Conservation (phyloP, 2,113 vertebrate species). For the Lagenorhynchus albirostris region DNA sequence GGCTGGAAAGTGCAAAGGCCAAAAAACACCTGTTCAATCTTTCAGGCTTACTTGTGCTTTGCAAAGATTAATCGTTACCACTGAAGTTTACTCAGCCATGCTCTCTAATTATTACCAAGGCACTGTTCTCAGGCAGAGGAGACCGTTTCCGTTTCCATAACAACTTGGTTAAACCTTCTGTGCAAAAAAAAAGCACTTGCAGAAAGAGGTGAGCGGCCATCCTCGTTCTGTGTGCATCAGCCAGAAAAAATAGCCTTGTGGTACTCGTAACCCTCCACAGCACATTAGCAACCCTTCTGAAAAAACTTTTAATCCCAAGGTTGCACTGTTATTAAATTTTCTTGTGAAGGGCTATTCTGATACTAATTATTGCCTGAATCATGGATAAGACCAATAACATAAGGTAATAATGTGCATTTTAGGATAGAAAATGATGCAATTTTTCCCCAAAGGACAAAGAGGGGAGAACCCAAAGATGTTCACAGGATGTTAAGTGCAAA, state of each 20-base stretch:
- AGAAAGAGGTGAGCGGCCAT: slow-evolving; percentile 47
- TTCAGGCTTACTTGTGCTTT: slow-evolving; percentile 31
- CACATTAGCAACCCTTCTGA: slow-evolving; percentile 56
- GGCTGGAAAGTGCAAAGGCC: slow-evolving; percentile 51
- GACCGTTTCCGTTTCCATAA: slow-evolving; percentile 72
- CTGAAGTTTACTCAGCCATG: slow-evolving; percentile 62
- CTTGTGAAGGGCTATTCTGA: slow-evolving; percentile 50
- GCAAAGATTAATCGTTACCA: slow-evolving; percentile 48
- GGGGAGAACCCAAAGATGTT: not conserved
- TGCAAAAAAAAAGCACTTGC: not conserved
- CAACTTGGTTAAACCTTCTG: slow-evolving; percentile 61
- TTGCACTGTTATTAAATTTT: slow-evolving; percentile 32
- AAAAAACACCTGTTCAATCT: slow-evolving; percentile 56
- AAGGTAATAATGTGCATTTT: slow-evolving; percentile 45
- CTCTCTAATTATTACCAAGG: slow-evolving; percentile 68
- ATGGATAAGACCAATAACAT: slow-evolving; percentile 26
- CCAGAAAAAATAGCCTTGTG: not conserved
- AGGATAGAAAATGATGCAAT: not conserved
- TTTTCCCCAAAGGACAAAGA: slow-evolving; percentile 36
- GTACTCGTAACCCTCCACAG: not conserved
- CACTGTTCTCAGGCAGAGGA: slow-evolving; percentile 49
- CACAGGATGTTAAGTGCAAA: not conserved
- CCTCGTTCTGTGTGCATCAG: not conserved
- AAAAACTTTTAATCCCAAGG: slow-evolving; percentile 51
- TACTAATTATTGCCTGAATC: slow-evolving; percentile 43